A percentile compares a stretch with the other conserved stretches of the same genome.
phyloP scores from a whole-genome alignment of 2,113 vertebrate genomes.

The Zosterops pallidus region DNA sequence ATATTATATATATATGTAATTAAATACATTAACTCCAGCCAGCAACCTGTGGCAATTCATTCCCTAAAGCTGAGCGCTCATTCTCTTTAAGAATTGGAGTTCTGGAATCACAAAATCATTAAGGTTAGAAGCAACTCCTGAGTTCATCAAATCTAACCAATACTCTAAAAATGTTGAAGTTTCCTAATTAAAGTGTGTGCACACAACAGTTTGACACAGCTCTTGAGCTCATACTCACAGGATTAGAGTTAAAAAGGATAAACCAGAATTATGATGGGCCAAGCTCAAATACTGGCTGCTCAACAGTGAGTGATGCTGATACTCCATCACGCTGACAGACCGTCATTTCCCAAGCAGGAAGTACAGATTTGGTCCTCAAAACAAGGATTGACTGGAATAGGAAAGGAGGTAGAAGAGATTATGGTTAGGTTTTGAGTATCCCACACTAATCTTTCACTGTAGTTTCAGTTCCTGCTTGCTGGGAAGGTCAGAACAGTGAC shows the following conservation, averaged over 20 bases:
- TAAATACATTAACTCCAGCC: background rate
- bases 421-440: background rate
- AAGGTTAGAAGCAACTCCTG: background rate
- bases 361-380: background rate
- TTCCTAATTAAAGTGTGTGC: too few species aligned
- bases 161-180: background rate
- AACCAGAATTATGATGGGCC: background rate
- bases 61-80: background rate
- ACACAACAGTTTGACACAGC: background rate
- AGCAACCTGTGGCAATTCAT: background rate
- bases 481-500: background rate
- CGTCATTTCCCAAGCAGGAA: background rate
- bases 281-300: background rate
- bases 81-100: background rate
- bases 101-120: background rate
- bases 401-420: background rate
- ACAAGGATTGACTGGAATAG: background rate
- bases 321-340: accelerated
- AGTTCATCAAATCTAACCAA: background rate
- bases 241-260: background rate
- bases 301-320: background rate
- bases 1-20: too few species aligned
- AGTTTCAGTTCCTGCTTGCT: background rate
- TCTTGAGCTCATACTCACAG: background rate
- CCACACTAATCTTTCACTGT: background rate